Evolutionary conservation across 2,888 invertebrate genomes (phyloP).

Genomic region (Leptopilina drosophilae): DNA sequence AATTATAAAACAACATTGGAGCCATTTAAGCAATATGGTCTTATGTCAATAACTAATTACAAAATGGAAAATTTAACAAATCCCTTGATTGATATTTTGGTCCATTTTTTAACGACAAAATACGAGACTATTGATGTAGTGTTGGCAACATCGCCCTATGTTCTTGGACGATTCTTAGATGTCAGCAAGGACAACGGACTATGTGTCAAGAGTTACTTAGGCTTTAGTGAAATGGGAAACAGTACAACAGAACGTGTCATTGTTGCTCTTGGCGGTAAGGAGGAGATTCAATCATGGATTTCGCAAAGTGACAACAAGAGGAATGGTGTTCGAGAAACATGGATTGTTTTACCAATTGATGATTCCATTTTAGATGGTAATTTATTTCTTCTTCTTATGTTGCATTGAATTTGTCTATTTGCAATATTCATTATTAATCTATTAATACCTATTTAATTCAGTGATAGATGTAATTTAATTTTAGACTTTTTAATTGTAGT

Average conservation of each 20-base stretch:
- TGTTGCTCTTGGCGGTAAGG: constrained; percentile 64
- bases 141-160: constrained; percentile 58
- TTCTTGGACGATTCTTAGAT: constrained; percentile 63
- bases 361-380: constrained; percentile 68
- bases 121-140: constrained; percentile 67
- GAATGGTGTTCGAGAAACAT: constrained; percentile 61
- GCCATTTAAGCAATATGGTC: constrained; percentile 66
- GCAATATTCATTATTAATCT: too few relatives aligned
- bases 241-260: constrained; percentile 62
- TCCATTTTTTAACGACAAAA: constrained; percentile 66
- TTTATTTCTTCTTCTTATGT: too few relatives aligned
- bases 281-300: constrained; percentile 68
- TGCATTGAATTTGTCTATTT: too few relatives aligned
- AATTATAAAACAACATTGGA: constrained; percentile 63
- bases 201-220: constrained; percentile 66
- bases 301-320: constrained; percentile 55
- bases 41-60: constrained; percentile 68
- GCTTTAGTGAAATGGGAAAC: constrained; percentile 54
- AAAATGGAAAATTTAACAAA: constrained; percentile 63
- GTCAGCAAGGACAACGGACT: constrained; percentile 65
- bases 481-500: too few relatives aligned
- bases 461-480: too few relatives aligned
- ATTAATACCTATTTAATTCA: too few relatives aligned
- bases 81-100: constrained; percentile 64
- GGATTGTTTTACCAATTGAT: constrained; percentile 69